Evolutionary conservation across 2,888 invertebrate species (phyloP).

Genomic region (Calliopum simillimum): DNA sequence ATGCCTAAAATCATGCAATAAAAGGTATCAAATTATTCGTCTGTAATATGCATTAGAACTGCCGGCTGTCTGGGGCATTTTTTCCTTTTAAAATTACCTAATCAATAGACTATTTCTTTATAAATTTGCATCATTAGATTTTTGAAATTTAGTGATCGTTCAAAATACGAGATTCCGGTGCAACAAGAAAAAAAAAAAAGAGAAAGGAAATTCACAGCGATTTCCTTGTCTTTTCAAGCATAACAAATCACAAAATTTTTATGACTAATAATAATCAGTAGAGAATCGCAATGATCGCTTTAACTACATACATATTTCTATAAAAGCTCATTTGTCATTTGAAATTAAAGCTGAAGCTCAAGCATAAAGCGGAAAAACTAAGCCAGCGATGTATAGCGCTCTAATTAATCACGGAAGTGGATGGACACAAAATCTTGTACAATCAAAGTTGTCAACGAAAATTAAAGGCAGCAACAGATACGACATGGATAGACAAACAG

Average conservation of each 20-base stretch:
- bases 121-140: too few species aligned
- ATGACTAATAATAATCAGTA: not conserved
- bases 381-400: not conserved
- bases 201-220: not conserved
- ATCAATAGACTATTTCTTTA: too few species aligned
- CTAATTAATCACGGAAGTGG: constrained; percentile 7
- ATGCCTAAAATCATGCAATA: too few species aligned
- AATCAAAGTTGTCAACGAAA: not conserved
- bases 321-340: too few species aligned
- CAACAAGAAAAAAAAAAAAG: not conserved
- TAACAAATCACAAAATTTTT: not conserved
- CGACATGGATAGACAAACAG: not conserved
- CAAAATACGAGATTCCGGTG: not conserved
- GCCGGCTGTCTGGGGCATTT: too few species aligned
- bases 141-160: too few species aligned
- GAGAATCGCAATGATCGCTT: not conserved
- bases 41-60: too few species aligned
- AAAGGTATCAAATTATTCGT: too few species aligned
- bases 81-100: too few species aligned
- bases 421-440: not conserved
- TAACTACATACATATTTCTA: too few species aligned
- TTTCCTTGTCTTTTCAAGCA: constrained; percentile 4
- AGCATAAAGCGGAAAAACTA: constrained; percentile 8
- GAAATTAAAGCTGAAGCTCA: not conserved
- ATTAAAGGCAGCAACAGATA: not conserved